These are phyloP conservation scores for Drosophila nebulosa DNA, from an alignment of 1,140 invertebrate genomes.

Conservation along the genomic window DNA sequence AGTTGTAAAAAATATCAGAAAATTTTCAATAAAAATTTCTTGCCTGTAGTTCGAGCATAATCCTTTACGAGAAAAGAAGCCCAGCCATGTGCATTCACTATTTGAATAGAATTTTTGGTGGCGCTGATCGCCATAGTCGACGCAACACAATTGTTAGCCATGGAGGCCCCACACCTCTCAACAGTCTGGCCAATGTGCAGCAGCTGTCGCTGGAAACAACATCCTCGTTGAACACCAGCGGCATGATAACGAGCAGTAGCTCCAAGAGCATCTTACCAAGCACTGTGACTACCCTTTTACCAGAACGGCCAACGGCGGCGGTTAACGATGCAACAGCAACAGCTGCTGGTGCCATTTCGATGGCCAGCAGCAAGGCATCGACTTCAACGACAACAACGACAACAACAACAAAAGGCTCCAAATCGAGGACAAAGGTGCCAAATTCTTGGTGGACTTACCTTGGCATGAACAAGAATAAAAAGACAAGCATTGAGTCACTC, in stretches of 20 bases:
- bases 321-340: background rate
- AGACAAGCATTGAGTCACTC: slow-evolving; percentile 1
- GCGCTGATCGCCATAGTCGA: background rate
- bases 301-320: background rate
- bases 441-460: background rate
- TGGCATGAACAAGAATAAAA: slow-evolving; percentile 4
- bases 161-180: background rate
- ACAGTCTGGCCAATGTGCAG: background rate
- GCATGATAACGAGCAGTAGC: background rate
- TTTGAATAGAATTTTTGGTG: background rate
- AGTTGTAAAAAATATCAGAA: background rate
- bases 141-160: background rate
- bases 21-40: background rate
- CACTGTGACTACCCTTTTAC: background rate
- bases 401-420: background rate
- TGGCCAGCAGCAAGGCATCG: background rate
- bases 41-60: too few species aligned
- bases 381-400: background rate
- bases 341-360: background rate
- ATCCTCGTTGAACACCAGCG: background rate
- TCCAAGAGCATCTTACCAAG: background rate
- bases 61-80: too few species aligned
- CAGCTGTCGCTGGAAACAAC: background rate
- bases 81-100: background rate
- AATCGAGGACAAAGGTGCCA: background rate